phyloP scores from a whole-genome alignment of 1,140 invertebrate genomes.

The Euwallacea fornicatus region DNA sequence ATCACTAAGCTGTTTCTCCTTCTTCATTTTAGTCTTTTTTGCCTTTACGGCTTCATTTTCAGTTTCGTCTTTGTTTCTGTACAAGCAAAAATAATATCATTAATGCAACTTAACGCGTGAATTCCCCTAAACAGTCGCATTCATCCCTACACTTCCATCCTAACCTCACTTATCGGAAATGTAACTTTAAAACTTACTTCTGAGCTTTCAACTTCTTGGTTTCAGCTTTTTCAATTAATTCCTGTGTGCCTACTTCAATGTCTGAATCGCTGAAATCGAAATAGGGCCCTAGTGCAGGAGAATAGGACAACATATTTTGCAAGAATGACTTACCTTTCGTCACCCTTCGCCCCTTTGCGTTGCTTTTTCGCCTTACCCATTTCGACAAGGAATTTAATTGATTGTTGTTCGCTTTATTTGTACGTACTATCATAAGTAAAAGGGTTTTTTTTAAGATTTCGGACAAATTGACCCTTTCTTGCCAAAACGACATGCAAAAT shows the following conservation, averaged over 20 bases:
- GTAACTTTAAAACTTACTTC: constrained; percentile 45
- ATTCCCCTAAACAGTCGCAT: constrained; percentile 12
- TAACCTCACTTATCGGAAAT: constrained; percentile 43
- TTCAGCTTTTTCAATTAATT: constrained; percentile 44
- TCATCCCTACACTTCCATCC: background rate
- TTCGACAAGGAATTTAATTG: constrained; percentile 46
- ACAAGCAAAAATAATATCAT: background rate
- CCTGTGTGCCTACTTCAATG: constrained; percentile 44
- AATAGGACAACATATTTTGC: constrained; percentile 25
- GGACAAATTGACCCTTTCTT: constrained; percentile 13
- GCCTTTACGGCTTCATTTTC: constrained; percentile 47
- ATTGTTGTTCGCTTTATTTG: constrained; percentile 28
- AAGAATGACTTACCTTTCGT: constrained; percentile 59
- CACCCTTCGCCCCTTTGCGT: constrained; percentile 64
- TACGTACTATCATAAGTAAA: constrained; percentile 43
- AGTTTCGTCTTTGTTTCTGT: constrained; percentile 46
- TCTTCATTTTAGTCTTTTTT: constrained; percentile 51
- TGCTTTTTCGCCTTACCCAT: constrained; percentile 74
- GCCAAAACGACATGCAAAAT: constrained; percentile 28
- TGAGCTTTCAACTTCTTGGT: constrained; percentile 46
- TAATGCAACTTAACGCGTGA: background rate
- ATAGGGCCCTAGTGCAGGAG: constrained; percentile 38
- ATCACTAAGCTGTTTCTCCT: constrained; percentile 53
- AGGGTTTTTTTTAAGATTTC: constrained; percentile 6
- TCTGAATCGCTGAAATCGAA: constrained; percentile 48